Evolutionary conservation across 2,113 vertebrate species (phyloP).

Genomic region (Albula goreensis): DNA sequence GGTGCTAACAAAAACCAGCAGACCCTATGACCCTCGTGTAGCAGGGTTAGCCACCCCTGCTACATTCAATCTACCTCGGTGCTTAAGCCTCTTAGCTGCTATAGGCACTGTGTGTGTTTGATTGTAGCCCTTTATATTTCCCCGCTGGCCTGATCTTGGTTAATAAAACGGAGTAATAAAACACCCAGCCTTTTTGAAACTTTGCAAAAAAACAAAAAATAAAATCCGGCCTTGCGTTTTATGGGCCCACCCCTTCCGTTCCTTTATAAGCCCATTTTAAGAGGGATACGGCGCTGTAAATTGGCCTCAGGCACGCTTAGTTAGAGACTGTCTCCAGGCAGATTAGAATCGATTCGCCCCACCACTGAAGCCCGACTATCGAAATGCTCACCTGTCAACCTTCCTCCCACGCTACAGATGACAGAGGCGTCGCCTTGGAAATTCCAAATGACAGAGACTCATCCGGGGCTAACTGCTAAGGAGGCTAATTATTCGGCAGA

Average conservation of each 20-base stretch:
- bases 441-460: neutral
- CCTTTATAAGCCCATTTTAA: constrained; percentile 37
- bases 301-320: constrained; percentile 36
- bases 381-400: constrained; percentile 24
- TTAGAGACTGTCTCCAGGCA: constrained; percentile 32
- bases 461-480: neutral
- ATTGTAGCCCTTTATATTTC: neutral
- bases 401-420: neutral
- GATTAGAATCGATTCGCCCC: constrained; percentile 44
- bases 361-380: constrained; percentile 24
- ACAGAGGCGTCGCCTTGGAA: neutral
- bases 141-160: neutral
- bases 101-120: neutral
- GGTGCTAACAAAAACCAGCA: too few species aligned
- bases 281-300: constrained; percentile 34
- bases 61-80: too few species aligned
- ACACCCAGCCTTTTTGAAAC: constrained; percentile 32
- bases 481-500: neutral
- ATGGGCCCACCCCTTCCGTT: neutral
- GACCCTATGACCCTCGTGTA: too few species aligned
- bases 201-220: constrained; percentile 17
- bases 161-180: constrained; percentile 21
- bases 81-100: too few species aligned
- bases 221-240: constrained; percentile 28
- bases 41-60: too few species aligned